A percentile compares a stretch with the other conserved stretches of the same genome.
phyloP scores from a whole-genome alignment of 1,140 invertebrate species.

The Drosophila nebulosa region DNA sequence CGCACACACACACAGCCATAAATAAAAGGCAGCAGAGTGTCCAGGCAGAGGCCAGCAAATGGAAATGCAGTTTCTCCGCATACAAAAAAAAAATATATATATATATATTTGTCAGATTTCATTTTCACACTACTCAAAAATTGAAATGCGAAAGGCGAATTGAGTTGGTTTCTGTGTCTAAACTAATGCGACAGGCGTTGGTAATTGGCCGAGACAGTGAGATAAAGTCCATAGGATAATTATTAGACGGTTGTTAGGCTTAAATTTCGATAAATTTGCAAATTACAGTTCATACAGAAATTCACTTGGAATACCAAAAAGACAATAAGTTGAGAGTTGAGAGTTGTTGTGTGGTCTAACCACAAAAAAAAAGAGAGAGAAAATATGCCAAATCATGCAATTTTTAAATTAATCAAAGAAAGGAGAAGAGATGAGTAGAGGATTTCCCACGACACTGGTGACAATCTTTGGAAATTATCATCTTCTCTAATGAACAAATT shows the following conservation, averaged over 20 bases:
- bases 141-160: constrained; percentile 6
- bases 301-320: neutral
- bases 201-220: constrained; percentile 31
- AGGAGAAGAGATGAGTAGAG: neutral
- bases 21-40: constrained; percentile 25
- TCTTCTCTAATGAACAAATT: constrained; percentile 52
- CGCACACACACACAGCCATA: no score
- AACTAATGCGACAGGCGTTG: constrained; percentile 55
- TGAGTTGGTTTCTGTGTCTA: constrained; percentile 19
- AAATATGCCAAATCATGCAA: constrained; percentile 45
- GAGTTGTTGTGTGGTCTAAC: constrained; percentile 66
- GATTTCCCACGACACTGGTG: constrained; percentile 66
- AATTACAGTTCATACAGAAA: neutral
- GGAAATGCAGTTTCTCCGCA: constrained; percentile 10
- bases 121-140: constrained; percentile 65
- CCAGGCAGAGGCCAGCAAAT: constrained; percentile 55
- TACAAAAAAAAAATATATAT: no score
- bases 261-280: neutral
- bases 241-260: constrained; percentile 40
- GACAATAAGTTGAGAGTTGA: no score
- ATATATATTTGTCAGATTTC: constrained; percentile 74
- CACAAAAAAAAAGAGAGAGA: constrained; percentile 22
- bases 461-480: constrained; percentile 15
- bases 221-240: constrained; percentile 36
- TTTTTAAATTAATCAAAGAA: constrained; percentile 54